Evolutionary conservation across 1,140 invertebrate species (phyloP).

Genomic region (Zaprionus vittiger): DNA sequence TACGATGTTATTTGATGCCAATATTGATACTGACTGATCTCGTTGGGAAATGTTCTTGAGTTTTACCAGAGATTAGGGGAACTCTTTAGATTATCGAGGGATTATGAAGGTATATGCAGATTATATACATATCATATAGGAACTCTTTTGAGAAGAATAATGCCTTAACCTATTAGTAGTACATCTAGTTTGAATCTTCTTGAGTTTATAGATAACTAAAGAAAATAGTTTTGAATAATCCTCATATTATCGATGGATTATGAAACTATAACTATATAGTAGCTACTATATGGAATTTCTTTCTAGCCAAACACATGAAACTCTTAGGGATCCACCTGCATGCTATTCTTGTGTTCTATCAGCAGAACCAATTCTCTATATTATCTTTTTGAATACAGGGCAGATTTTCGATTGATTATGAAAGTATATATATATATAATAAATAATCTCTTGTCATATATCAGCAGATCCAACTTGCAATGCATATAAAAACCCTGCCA

Average conservation of each 20-base stretch:
- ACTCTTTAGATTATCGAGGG: background rate
- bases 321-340: no score
- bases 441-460: no score
- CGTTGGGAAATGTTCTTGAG: background rate
- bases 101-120: background rate
- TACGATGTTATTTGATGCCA: slow-evolving; percentile 2
- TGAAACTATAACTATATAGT: background rate
- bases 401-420: no score
- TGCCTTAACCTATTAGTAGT: no score
- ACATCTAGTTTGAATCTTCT: background rate
- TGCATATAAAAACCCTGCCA: no score
- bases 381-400: no score
- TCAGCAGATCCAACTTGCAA: no score
- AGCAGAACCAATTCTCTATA: no score
- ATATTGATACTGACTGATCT: background rate
- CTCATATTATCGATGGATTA: background rate
- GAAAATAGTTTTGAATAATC: background rate
- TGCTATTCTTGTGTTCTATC: no score
- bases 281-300: background rate
- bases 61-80: background rate
- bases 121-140: no score
- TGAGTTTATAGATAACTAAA: background rate
- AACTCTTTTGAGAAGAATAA: no score
- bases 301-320: background rate
- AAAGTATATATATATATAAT: no score